Evolutionary conservation across 2,797 vertebrate species (phyloP).

Genomic region (Tenualosa ilisha): DNA sequence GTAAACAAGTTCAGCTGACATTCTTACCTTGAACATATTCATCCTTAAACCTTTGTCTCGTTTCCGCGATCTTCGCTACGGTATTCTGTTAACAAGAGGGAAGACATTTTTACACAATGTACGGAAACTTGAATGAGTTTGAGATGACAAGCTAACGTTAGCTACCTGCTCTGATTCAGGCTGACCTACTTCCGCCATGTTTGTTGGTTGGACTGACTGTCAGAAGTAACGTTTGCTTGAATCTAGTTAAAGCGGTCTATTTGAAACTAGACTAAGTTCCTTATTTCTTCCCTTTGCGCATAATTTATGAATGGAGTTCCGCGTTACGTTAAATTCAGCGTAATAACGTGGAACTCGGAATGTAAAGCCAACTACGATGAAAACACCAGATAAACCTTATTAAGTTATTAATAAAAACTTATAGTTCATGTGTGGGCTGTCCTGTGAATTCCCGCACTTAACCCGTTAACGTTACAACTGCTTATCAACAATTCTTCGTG

Average conservation of each 20-base stretch:
- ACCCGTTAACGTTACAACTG: not conserved
- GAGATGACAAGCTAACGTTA: not conserved
- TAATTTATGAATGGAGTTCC: not conserved
- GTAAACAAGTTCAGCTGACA: slow-evolving; percentile 25
- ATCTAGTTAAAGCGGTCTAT: slow-evolving; percentile 53
- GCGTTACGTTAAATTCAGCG: not conserved
- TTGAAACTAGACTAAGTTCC: slow-evolving; percentile 56
- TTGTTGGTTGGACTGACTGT: slow-evolving; percentile 47
- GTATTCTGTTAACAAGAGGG: slow-evolving; percentile 71
- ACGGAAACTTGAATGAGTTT: not conserved
- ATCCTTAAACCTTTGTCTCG: slow-evolving; percentile 82
- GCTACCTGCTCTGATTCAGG: slow-evolving; percentile 72
- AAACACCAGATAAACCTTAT: not conserved
- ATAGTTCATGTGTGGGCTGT: not conserved
- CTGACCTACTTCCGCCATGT: slow-evolving; percentile 74
- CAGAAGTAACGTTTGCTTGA: slow-evolving; percentile 38
- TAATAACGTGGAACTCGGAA: not conserved
- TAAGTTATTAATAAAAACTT: too few relatives aligned
- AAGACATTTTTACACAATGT: not conserved
- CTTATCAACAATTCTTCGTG: not conserved
- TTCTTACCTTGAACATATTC: slow-evolving; percentile 85
- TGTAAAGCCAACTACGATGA: not conserved
- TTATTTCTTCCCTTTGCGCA: not conserved
- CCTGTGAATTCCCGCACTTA: not conserved
- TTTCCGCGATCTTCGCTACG: slow-evolving; percentile 81